These are phyloP conservation scores for Aphelenchoides avenae DNA, from an alignment of 1,140 invertebrate genomes.

Conservation along the genomic window DNA sequence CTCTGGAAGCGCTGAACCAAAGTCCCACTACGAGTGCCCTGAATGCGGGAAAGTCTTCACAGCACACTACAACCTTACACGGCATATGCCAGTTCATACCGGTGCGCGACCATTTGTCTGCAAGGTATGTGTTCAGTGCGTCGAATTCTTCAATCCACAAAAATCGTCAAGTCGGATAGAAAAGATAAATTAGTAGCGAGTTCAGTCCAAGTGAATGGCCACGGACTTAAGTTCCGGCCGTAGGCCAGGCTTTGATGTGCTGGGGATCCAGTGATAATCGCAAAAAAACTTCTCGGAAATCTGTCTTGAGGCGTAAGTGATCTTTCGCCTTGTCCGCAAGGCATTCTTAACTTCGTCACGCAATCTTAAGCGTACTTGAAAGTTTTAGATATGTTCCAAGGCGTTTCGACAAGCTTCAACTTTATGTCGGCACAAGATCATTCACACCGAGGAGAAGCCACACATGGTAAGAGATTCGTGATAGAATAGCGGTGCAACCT, in stretches of 20 bases:
- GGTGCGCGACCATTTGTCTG: slow-evolving; percentile 94
- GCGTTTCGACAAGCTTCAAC: slow-evolving; percentile 95
- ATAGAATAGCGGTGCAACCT: no score
- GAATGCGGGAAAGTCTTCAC: slow-evolving; percentile 97
- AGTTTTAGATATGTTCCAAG: slow-evolving; percentile 79
- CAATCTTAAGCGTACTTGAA: slow-evolving; percentile 16
- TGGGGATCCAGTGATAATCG: not conserved
- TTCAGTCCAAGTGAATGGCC: no score
- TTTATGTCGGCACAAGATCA: slow-evolving; percentile 94
- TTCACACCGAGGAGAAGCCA: slow-evolving; percentile 93
- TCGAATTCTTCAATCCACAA: no score
- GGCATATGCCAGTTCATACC: slow-evolving; percentile 98
- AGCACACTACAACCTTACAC: slow-evolving; percentile 93
- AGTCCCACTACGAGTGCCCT: slow-evolving; percentile 66
- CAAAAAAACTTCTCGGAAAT: slow-evolving; percentile 1
- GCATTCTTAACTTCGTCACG: no score
- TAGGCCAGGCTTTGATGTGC: not conserved
- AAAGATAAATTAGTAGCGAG: not conserved
- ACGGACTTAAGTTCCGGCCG: no score
- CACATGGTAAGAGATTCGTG: slow-evolving; percentile 67
- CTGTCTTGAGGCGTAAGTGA: not conserved
- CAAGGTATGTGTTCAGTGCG: slow-evolving; percentile 65
- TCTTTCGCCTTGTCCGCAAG: no score
- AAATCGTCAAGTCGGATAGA: no score
- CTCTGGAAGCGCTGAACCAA: not conserved